phyloP scores from a whole-genome alignment of 1,140 invertebrate species.

The Tetragnatha versicolor region DNA sequence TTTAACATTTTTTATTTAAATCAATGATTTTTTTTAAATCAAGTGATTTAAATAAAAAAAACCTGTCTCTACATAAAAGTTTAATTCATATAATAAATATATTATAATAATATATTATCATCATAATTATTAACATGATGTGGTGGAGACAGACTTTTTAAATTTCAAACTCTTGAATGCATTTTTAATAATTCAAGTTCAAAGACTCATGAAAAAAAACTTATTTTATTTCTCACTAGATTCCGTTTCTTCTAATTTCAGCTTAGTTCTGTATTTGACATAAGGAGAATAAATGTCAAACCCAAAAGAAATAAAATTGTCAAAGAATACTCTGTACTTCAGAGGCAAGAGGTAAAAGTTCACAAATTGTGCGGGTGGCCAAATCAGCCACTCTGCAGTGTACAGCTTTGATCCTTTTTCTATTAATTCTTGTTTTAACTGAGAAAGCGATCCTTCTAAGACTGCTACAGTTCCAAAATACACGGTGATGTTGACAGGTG shows the following conservation, averaged over 20 bases:
- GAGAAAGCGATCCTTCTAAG: conserved; percentile 71
- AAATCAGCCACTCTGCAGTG: conserved; percentile 79
- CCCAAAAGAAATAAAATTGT: conserved; percentile 86
- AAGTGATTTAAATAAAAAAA: too few species aligned
- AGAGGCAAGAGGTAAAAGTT: conserved; percentile 90
- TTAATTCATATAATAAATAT: too few species aligned
- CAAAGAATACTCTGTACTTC: conserved; percentile 85
- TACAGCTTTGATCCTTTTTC: conserved; percentile 82
- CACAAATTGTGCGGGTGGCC: conserved; percentile 80
- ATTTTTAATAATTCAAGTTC: too few species aligned
- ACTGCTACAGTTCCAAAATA: conserved; percentile 82
- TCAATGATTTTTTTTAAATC: too few species aligned
- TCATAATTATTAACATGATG: too few species aligned
- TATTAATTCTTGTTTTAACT: conserved; percentile 62
- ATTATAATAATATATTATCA: too few species aligned
- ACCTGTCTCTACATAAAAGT: too few species aligned
- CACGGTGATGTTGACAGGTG: conserved; percentile 80
- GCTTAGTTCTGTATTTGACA: conserved; percentile 73
- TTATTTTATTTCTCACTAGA: conserved; percentile 4
- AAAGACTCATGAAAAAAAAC: background rate
- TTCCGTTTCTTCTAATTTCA: background rate
- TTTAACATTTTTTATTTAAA: too few species aligned
- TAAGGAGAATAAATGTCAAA: conserved; percentile 93
- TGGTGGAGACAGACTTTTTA: too few species aligned
- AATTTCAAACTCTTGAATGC: too few species aligned